Base-by-base conservation (phyloP, 2,797 vertebrate species). In the Sebastiscus tertius region DNA sequence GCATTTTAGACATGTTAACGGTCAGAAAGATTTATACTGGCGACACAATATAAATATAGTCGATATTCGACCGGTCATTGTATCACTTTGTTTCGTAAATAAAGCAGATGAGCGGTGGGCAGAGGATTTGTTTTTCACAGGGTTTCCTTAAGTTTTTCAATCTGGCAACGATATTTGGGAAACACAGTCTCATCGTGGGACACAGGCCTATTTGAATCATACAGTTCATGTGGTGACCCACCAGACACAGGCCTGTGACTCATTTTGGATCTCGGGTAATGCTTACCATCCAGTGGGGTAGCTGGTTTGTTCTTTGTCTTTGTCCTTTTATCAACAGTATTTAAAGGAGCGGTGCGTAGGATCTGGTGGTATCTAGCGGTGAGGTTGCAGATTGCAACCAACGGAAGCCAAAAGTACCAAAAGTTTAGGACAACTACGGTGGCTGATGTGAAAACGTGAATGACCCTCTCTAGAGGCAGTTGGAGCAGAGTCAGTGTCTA, bases 1-100 rank as follows among this genome's bases (percentile, higher is more conserved):
- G 63, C 72, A 66, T 80, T 67, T 88, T 68, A 86, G 87, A 90
- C 82, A 81, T 89, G 75, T 80, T 86, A 81, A 79, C 29, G 71
- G 79, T 85, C 78, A 80, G 65, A 63, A 46, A 69, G 67, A 85
- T 81, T 77, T 80, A 84, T 83, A 83, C 81, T 59, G 77, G 67
- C 66, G 75, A 86, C 85, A 88, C 61, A 4, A 46, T 39, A 31
- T 54, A 80, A 81, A 83, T 65, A 72, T 72, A 76, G 31, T 61
- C 24, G 0, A 63, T 86, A 79, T 82, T 58, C 71, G 7, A 66
- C 68, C 20, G 61, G 60, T 75, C 61, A 82, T 24, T 69, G 31
- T 26, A 11, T 90, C 31, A 12, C 65, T 33, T 76, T 34, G 70
- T 33, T 76, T 34, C 4, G 12, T 77, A 85, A 90, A 64, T 65